Evolutionary conservation across 2,797 vertebrate genomes (phyloP).

Genomic region (Bradypus variegatus): DNA sequence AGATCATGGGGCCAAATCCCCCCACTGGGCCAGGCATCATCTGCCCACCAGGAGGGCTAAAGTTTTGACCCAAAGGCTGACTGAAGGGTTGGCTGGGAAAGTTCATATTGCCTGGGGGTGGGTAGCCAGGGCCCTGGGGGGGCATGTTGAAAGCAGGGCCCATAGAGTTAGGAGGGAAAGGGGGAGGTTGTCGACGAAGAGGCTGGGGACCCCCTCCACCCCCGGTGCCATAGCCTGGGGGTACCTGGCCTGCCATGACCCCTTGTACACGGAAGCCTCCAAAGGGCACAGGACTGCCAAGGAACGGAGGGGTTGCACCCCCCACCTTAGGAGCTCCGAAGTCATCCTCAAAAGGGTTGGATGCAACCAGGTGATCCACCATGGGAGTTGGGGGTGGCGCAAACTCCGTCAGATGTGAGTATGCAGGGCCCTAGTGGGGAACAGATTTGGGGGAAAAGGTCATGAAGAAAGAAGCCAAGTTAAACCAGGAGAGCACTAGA

Average conservation of each 20-base stretch:
- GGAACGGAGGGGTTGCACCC: slow-evolving; percentile 72
- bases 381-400: slow-evolving; percentile 96
- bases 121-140: slow-evolving; percentile 74
- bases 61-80: slow-evolving; percentile 75
- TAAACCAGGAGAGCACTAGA: background rate
- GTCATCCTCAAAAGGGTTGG: slow-evolving; percentile 98
- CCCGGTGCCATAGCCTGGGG: slow-evolving; percentile 75
- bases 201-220: slow-evolving; percentile 79
- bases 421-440: slow-evolving; percentile 82
- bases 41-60: slow-evolving; percentile 77
- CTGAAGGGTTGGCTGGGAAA: slow-evolving; percentile 74
- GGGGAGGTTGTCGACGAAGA: slow-evolving; percentile 81
- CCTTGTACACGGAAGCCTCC: slow-evolving; percentile 84
- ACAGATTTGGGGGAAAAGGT: background rate
- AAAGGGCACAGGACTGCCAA: slow-evolving; percentile 73
- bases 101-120: slow-evolving; percentile 71
- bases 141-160: slow-evolving; percentile 75
- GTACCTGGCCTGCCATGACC: slow-evolving; percentile 74
- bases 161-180: slow-evolving; percentile 75
- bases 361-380: slow-evolving; percentile 97
- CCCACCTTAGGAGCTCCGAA: slow-evolving; percentile 82
- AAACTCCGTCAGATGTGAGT: slow-evolving; percentile 97
- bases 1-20: slow-evolving; percentile 77
- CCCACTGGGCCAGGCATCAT: slow-evolving; percentile 74
- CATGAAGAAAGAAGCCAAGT: background rate